A percentile compares a stretch with the other conserved stretches of the same genome.
Evolutionary conservation across 2,797 vertebrate genomes (phyloP).

Genomic region (Onychomys torridus): DNA sequence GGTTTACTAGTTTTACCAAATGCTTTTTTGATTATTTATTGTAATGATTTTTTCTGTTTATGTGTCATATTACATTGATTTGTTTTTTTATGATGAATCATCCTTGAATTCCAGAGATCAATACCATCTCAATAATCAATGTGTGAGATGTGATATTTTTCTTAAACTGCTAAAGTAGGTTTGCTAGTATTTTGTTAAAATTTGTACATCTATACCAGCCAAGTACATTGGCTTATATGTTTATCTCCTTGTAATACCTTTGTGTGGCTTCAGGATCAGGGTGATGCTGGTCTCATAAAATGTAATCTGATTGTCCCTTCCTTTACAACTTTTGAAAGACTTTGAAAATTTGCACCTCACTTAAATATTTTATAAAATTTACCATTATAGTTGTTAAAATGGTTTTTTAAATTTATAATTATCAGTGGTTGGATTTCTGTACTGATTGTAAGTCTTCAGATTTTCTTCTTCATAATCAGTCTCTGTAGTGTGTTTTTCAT

Average conservation of each 20-base stretch:
- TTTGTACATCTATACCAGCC: neutral
- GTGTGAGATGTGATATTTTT: neutral
- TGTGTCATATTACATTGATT: neutral
- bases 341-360: neutral
- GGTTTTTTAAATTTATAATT: neutral
- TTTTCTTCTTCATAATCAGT: neutral
- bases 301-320: neutral
- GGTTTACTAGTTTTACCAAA: neutral
- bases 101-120: neutral
- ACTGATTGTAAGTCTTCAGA: neutral
- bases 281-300: neutral
- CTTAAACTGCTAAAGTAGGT: neutral
- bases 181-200: neutral
- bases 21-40: neutral
- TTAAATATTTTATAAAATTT: neutral
- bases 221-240: neutral
- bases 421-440: neutral
- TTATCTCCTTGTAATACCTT: neutral
- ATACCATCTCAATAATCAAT: neutral
- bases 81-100: neutral
- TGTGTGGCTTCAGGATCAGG: neutral
- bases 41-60: neutral
- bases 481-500: neutral
- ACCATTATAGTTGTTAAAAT: neutral
- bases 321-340: neutral